These are phyloP conservation scores for Cephonodes hylas DNA, from an alignment of 2,888 invertebrate genomes.

Conservation along the genomic window DNA sequence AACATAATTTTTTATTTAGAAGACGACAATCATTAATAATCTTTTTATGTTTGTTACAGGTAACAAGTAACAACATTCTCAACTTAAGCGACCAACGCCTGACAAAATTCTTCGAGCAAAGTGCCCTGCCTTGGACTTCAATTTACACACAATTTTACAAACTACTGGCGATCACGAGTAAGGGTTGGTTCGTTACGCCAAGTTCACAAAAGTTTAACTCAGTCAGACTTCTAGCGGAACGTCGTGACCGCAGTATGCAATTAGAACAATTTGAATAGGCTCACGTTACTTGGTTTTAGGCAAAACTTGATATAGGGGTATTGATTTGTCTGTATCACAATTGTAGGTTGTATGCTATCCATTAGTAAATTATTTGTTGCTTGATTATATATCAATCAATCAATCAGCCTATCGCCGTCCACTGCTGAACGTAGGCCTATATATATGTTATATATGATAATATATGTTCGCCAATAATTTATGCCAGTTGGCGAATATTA, in stretches of 20 bases:
- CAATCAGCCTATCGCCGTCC: no score
- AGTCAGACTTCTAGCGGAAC: background rate
- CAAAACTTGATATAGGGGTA: background rate
- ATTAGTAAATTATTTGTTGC: no score
- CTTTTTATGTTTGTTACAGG: conserved; percentile 5
- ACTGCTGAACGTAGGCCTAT: no score
- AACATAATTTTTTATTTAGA: no score
- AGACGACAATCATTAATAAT: background rate
- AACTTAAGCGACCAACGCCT: background rate
- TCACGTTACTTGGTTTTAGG: conserved; percentile 9
- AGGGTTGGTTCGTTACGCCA: conserved; percentile 26
- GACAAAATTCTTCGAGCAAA: background rate
- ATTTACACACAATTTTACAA: background rate
- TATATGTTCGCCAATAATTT: no score
- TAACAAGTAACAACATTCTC: background rate
- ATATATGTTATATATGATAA: no score
- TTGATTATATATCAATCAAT: no score
- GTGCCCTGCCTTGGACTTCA: background rate
- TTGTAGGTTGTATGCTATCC: no score
- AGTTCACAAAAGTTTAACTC: conserved; percentile 21
- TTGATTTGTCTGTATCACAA: no score
- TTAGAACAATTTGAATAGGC: conserved; percentile 18
- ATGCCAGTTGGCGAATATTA: no score
- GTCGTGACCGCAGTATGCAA: conserved; percentile 17
- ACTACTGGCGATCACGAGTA: background rate